Percentiles rank a stretch among this genome's conserved stretches.
Conservation (phyloP, 2,113 vertebrate genomes). For the Misgurnus mizolepis region DNA sequence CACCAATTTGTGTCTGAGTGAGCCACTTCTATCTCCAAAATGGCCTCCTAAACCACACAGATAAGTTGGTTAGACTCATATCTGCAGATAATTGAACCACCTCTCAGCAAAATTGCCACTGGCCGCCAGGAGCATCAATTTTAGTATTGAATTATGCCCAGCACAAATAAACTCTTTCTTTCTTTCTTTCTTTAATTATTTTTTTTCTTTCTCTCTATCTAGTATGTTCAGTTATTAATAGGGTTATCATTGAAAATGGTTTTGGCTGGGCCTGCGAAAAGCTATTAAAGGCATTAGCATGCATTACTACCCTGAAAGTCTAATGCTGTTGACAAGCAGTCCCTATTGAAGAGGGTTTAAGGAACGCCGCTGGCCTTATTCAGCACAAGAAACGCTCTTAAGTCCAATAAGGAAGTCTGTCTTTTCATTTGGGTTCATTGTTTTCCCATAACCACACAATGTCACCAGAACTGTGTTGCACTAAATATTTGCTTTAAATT, state of each 20-base stretch:
- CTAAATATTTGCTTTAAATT: neutral
- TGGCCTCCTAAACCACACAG: constrained; percentile 50
- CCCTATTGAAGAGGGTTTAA: neutral
- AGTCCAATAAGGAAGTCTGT: constrained; percentile 3
- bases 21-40: constrained; percentile 47
- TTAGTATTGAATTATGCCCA: constrained; percentile 33
- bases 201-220: constrained; percentile 8
- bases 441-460: constrained; percentile 9
- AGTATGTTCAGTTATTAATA: neutral
- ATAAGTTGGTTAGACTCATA: constrained; percentile 40
- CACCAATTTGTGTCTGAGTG: constrained; percentile 60
- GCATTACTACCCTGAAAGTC: constrained; percentile 17
- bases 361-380: neutral
- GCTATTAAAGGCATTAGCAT: constrained; percentile 37
- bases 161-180: constrained; percentile 35
- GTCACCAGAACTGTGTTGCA: neutral
- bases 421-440: constrained; percentile 1
- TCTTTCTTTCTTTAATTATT: constrained; percentile 26
- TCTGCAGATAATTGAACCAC: constrained; percentile 40
- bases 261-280: constrained; percentile 9
- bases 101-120: constrained; percentile 43
- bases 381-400: neutral
- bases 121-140: constrained; percentile 33
- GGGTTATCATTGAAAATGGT: constrained; percentile 5
- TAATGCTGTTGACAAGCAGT: constrained; percentile 26